Evolutionary conservation across 2,113 vertebrate genomes (phyloP), one percentile per base, ranked within the genome.

Genomic region (Pituophis catenifer): DNA sequence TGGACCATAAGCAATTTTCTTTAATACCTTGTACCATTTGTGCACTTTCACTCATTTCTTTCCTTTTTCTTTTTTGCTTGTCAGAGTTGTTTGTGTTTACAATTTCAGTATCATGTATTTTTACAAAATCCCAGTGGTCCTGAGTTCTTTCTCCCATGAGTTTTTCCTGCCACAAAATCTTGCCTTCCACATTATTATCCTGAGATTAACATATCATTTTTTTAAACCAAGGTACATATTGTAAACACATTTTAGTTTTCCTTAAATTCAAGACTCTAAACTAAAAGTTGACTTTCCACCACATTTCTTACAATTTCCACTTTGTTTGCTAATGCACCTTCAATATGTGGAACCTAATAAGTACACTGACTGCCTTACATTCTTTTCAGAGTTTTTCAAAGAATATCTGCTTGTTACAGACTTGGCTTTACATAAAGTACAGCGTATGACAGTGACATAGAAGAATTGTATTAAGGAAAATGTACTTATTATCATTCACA

Each of bases 391-490:
- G 17, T 81, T 81, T 81, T 44, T 44, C 33, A 81, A 81, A 81
- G 8, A 81, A 81, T 81, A 44, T 81, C 75, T 44, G 33, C 17
- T 81, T 81, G 75, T 81, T 44, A 81, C 17, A 44, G 75, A 81
- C 94, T 93, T 95, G 92, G 85, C 91, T 96, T 94, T 88, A 89
- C 57, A 95, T 92, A 92, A 95, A 75, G 15, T 92, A 92, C 11
- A 92, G 93, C 54, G n/a, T 95, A 1, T 33, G 90, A 94, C 48
- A 75, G 88, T 92, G 93, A 91, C 57, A 81, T 24, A 15, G 57
- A 58, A 15, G 7, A 21, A 17, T 50, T 87, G n/a, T 33, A 52
- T n/a, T 15, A 86, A 13, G 12, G 58, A 11, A 93, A 95, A 92
- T 9, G 0, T 13, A 85, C 85, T 70, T 50, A 92, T 0, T 89